Evolutionary conservation across 2,797 vertebrate species (phyloP).

Genomic region (Coranthus polyacanthus): DNA sequence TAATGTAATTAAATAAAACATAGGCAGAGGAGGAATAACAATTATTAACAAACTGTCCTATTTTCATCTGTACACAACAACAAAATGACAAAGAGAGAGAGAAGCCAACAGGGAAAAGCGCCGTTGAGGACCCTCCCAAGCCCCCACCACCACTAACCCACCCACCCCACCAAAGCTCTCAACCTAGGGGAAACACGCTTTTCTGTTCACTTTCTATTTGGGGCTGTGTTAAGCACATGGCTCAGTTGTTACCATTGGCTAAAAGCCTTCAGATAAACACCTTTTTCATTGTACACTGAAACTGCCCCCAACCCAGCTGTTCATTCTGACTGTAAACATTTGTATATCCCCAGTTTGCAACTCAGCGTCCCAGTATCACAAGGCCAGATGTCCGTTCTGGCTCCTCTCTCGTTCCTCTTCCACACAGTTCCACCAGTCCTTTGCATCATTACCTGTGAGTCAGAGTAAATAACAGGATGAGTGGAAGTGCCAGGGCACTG

Average conservation of each 20-base stretch:
- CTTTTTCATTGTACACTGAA: constrained; percentile 41
- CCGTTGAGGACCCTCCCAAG: too few species aligned
- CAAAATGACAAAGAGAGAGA: too few species aligned
- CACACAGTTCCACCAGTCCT: constrained; percentile 57
- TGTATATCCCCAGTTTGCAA: constrained; percentile 52
- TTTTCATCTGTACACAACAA: too few species aligned
- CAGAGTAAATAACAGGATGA: constrained; percentile 70
- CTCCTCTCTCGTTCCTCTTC: constrained; percentile 45
- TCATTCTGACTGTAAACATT: constrained; percentile 61
- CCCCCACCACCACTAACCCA: too few species aligned
- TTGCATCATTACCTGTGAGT: constrained; percentile 70
- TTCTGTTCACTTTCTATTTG: constrained; percentile 13
- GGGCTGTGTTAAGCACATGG: constrained; percentile 1
- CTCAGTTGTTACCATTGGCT: constrained; percentile 33
- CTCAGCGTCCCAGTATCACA: constrained; percentile 46
- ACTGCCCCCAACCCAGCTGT: constrained; percentile 48
- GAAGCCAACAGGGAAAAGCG: too few species aligned
- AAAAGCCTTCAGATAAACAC: constrained; percentile 33
- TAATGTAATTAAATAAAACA: too few species aligned
- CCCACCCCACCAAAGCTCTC: too few species aligned
- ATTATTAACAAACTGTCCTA: too few species aligned
- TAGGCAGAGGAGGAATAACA: too few species aligned
- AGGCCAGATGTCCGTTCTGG: constrained; percentile 66
- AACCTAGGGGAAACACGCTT: too few species aligned
- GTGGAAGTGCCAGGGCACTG: constrained; percentile 58